Percentiles rank a stretch among this genome's conserved stretches.
Evolutionary conservation across 2,113 vertebrate species (phyloP).

Genomic region (Lagopus leucura): DNA sequence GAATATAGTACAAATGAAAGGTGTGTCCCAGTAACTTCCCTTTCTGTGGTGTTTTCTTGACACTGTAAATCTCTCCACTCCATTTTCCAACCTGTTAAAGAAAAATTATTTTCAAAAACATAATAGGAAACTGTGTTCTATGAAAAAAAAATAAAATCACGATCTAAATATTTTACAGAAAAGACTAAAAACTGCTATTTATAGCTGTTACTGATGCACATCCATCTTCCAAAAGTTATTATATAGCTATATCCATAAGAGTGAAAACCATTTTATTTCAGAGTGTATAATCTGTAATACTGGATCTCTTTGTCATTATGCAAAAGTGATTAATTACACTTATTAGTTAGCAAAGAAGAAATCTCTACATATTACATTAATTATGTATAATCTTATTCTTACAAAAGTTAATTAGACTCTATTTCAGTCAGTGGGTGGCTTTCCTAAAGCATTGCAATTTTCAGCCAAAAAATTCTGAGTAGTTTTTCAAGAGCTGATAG

Average conservation of each 20-base stretch:
- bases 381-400: neutral
- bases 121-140: neutral
- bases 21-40: neutral
- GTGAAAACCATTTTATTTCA: neutral
- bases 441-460: neutral
- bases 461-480: neutral
- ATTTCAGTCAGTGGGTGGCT: neutral
- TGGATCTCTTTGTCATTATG: neutral
- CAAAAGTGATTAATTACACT: neutral
- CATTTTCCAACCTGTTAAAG: neutral
- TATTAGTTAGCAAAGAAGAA: neutral
- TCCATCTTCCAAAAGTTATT: neutral
- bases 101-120: neutral
- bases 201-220: neutral
- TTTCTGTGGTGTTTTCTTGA: neutral
- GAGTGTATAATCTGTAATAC: neutral
- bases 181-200: neutral
- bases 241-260: neutral
- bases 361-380: neutral
- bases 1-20: neutral
- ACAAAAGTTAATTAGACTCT: neutral
- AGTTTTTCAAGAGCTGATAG: neutral
- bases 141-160: neutral
- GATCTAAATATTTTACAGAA: neutral
- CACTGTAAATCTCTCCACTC: neutral